Evolutionary conservation across 1,140 invertebrate species (phyloP).

Genomic region (Aphaenogaster floridana): DNA sequence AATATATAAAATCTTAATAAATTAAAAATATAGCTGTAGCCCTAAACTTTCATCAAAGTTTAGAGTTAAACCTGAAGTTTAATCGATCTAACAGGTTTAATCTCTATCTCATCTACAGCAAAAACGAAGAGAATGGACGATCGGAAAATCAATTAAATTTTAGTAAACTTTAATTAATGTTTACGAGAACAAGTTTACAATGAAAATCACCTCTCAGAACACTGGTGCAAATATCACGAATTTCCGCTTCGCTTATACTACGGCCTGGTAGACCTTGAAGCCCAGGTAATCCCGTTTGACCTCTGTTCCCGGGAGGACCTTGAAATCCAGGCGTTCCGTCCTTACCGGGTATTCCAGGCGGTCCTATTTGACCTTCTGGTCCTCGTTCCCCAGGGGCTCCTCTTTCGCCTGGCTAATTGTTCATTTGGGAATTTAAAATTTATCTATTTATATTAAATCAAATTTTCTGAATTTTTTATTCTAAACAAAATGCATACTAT

Average conservation of each 20-base stretch:
- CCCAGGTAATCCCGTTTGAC: conserved; percentile 87
- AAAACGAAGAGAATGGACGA: conserved; percentile 1
- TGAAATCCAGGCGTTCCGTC: conserved; percentile 85
- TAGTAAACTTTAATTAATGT: conserved; percentile 16
- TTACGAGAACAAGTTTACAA: background rate
- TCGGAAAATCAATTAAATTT: background rate
- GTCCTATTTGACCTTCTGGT: conserved; percentile 83
- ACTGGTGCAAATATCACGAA: conserved; percentile 87
- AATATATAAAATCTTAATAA: too few species aligned
- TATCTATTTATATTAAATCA: background rate
- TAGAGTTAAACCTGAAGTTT: background rate
- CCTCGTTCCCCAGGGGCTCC: conserved; percentile 87
- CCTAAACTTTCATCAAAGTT: conserved; percentile 41
- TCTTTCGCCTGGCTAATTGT: conserved; percentile 85
- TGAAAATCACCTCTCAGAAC: conserved; percentile 86
- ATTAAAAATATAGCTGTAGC: background rate
- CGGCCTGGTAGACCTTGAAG: conserved; percentile 87
- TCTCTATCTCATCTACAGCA: background rate
- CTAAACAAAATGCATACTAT: conserved; percentile 75
- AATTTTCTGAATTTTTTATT: conserved; percentile 9
- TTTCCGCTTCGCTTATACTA: conserved; percentile 86
- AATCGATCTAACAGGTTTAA: background rate
- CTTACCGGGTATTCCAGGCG: conserved; percentile 84
- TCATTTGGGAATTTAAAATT: background rate
- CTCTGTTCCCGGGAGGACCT: conserved; percentile 83